phyloP scores from a whole-genome alignment of 1,140 invertebrate species.

The Coenobita brevimanus region DNA sequence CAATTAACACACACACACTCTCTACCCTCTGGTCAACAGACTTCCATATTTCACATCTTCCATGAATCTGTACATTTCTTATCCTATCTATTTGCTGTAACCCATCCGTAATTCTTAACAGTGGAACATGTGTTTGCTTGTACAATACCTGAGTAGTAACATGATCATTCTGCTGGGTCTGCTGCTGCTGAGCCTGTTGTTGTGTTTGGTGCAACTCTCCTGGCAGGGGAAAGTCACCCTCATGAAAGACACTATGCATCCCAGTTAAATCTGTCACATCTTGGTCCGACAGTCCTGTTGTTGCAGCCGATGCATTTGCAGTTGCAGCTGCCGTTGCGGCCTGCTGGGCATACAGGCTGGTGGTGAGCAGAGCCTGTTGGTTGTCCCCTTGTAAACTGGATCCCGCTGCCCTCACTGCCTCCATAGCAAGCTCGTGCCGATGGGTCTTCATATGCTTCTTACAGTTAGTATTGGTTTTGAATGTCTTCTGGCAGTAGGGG shows the following conservation, averaged over 20 bases:
- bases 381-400: slow-evolving; percentile 58
- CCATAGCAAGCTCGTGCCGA: slow-evolving; percentile 76
- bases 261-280: slow-evolving; percentile 40
- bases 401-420: slow-evolving; percentile 66
- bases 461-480: slow-evolving; percentile 81
- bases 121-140: no score
- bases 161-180: slow-evolving; percentile 12
- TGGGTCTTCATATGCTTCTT: slow-evolving; percentile 83
- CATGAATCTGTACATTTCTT: no score
- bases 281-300: neutral
- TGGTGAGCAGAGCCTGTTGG: slow-evolving; percentile 57
- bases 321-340: neutral
- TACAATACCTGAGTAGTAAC: slow-evolving; percentile 27
- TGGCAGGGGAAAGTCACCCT: slow-evolving; percentile 47
- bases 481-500: slow-evolving; percentile 83
- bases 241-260: slow-evolving; percentile 50
- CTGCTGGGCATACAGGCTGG: slow-evolving; percentile 52
- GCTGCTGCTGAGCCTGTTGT: slow-evolving; percentile 34
- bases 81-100: no score
- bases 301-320: neutral
- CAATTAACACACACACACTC: no score
- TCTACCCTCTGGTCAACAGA: no score
- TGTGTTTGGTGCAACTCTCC: slow-evolving; percentile 28
- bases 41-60: no score
- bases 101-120: no score